A percentile compares a stretch with the other conserved stretches of the same genome.
phyloP scores from a whole-genome alignment of 2,113 vertebrate species.

The Cygnus atratus region DNA sequence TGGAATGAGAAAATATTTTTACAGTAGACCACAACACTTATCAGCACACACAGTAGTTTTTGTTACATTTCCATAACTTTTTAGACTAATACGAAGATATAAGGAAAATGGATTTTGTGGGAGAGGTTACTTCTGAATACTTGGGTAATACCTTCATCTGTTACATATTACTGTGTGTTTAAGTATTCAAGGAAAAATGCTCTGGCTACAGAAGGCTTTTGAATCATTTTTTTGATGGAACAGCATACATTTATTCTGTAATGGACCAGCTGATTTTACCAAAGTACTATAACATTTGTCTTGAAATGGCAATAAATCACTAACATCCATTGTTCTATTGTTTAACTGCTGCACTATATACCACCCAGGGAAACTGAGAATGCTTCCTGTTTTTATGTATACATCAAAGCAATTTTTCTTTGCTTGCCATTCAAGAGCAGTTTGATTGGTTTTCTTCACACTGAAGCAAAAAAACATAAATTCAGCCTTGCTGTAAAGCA shows the following conservation, averaged over 20 bases:
- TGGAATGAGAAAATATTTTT: background rate
- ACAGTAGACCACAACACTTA: background rate
- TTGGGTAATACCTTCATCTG: background rate
- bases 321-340: background rate
- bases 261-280: background rate
- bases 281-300: background rate
- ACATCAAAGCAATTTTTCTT: constrained; percentile 31
- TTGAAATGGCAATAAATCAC: constrained; percentile 27
- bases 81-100: background rate
- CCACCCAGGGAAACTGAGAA: background rate
- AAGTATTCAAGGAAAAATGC: background rate
- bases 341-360: background rate
- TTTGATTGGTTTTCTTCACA: background rate
- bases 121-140: background rate
- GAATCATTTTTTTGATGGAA: background rate
- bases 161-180: background rate
- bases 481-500: background rate
- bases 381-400: background rate
- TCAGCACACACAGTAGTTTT: background rate
- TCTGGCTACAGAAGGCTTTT: background rate
- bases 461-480: background rate
- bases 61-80: background rate
- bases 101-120: background rate
- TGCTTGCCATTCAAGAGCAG: background rate
- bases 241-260: background rate